Evolutionary conservation across 2,797 vertebrate species (phyloP), one percentile per base, ranked within the genome.

Genomic region (Merluccius polli): DNA sequence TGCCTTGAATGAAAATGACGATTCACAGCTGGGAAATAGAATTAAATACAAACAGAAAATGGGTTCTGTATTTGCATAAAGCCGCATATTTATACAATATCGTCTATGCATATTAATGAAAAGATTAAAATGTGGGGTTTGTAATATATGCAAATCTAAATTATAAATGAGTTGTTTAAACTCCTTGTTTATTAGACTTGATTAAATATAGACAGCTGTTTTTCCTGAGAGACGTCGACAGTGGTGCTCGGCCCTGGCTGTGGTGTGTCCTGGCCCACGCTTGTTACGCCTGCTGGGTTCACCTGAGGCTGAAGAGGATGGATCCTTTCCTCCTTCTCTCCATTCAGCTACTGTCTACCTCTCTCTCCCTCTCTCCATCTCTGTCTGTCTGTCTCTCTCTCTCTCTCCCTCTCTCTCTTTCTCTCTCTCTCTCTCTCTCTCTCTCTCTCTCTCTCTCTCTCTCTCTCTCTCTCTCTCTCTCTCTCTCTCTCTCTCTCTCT

Each of bases 91-190:
- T 94, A 94, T 94, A 93, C 92, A 93, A 92, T 92, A 93, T 93
- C 86, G 77, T 85, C 74, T 84, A 92, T 93, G 93, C 93, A 95
- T 94, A 93, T 95, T 94, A 95, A 94, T 95, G 93, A 89, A 93
- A 86, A 94, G 93, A 95, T 95, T 95, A 94, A 94, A 94, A 93
- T 88, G 85, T 92, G 92, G 87, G 72, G 70, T 87, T 85, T 89
- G 59, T 93, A 94, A 95, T 95, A 91, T 91, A 95, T 95, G 93
- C 93, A 93, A 94, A 94, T 94, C 92, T 95, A 94, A 95, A 95
- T 94, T 93, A 94, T 95, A 93, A 93, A 95, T 95, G 93, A 94
- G 89, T 93, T 93, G 91, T 93, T 93, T 92, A 94, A 93, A 93
- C 89, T 92, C 88, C 92, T 93, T 95, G 93, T 94, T 94, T 94